A percentile compares a stretch with the other conserved stretches of the same genome.
phyloP scores from a whole-genome alignment of 2,888 invertebrate species.

The Malacosoma neustria region DNA sequence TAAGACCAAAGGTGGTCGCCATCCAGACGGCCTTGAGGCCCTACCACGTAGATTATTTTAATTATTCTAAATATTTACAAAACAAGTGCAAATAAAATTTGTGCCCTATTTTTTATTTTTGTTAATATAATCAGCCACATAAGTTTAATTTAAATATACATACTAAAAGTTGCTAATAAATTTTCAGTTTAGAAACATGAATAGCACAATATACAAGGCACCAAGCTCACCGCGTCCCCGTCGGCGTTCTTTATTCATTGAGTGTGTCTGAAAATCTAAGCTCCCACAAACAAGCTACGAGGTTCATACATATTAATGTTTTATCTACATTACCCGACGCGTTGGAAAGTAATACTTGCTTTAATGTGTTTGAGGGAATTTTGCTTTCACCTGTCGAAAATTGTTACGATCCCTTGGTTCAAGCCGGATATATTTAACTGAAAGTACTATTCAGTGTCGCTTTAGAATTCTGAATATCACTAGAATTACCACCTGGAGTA shows the following conservation, averaged over 20 bases:
- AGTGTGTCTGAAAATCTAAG: slow-evolving; percentile 54
- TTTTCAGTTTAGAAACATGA: not conserved
- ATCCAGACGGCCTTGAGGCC: too few relatives aligned
- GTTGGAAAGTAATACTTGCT: slow-evolving; percentile 38
- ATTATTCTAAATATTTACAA: too few relatives aligned
- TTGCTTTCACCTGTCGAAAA: slow-evolving; percentile 45
- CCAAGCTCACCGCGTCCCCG: slow-evolving; percentile 13
- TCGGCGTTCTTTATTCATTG: slow-evolving; percentile 53
- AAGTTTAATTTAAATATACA: too few relatives aligned
- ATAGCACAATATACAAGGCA: not conserved
- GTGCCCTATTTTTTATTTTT: too few relatives aligned
- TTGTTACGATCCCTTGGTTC: slow-evolving; percentile 22
- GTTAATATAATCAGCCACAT: too few relatives aligned
- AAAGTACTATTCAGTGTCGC: not conserved
- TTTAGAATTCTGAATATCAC: not conserved
- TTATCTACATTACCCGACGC: slow-evolving; percentile 57
- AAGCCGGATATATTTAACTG: not conserved
- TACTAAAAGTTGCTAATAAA: too few relatives aligned
- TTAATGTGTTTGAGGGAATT: slow-evolving; percentile 55
- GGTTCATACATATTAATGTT: slow-evolving; percentile 68
- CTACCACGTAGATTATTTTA: too few relatives aligned
- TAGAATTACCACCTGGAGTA: not conserved
- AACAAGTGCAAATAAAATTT: too few relatives aligned
- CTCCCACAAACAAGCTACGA: slow-evolving; percentile 51
- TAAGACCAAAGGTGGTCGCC: too few relatives aligned